These are phyloP conservation scores for Eulimnadia texana DNA, from an alignment of 1,140 invertebrate genomes.

Conservation along the genomic window DNA sequence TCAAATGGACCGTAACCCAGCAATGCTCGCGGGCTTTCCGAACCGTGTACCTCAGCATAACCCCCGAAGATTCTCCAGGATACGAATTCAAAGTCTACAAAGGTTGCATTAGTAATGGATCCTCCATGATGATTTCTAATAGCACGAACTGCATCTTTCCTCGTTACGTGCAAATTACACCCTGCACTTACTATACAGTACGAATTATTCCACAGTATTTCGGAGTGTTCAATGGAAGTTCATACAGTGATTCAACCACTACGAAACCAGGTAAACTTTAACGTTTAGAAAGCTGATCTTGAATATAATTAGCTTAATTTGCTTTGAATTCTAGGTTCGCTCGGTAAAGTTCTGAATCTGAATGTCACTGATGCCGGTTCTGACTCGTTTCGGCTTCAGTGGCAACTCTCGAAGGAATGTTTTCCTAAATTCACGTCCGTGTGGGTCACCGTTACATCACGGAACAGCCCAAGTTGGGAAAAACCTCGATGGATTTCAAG, in stretches of 20 bases:
- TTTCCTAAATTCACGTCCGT: not conserved
- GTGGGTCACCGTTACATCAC: not conserved
- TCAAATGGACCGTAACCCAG: not conserved
- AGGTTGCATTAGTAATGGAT: too few species aligned
- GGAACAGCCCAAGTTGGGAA: too few species aligned
- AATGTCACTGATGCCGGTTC: not conserved
- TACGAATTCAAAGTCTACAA: too few species aligned
- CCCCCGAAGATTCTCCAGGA: not conserved
- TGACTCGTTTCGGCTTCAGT: not conserved
- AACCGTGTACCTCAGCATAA: not conserved
- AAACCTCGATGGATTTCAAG: too few species aligned
- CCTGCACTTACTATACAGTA: not conserved
- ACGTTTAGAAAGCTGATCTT: too few species aligned
- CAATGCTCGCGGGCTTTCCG: not conserved
- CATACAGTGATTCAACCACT: not conserved
- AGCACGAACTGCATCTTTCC: too few species aligned
- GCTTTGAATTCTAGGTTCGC: not conserved
- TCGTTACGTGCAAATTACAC: not conserved
- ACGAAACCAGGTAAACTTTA: not conserved
- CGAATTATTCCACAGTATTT: not conserved
- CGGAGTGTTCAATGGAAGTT: not conserved
- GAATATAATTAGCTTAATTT: too few species aligned
- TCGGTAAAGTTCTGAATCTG: not conserved
- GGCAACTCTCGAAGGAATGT: not conserved
- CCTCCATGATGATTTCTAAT: too few species aligned